Evolutionary conservation across 1,140 invertebrate species (phyloP).

Genomic region (Lerema accius): DNA sequence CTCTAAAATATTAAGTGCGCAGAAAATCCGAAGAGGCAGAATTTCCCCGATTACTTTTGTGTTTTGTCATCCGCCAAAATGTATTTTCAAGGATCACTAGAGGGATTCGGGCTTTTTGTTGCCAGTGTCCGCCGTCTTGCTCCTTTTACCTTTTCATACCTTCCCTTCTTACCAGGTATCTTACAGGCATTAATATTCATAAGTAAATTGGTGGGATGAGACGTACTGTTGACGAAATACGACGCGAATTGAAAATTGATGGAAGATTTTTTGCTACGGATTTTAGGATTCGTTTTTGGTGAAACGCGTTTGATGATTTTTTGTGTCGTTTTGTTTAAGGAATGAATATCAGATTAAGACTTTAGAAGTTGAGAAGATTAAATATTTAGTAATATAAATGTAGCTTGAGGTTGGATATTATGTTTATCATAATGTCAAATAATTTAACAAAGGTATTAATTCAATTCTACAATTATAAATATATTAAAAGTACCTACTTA

Average conservation of each 20-base stretch:
- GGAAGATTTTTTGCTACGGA: slow-evolving; percentile 11
- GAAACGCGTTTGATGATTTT: slow-evolving; percentile 5
- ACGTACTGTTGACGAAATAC: slow-evolving; percentile 36
- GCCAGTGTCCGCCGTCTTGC: slow-evolving; percentile 45
- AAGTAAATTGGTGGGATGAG: slow-evolving; percentile 74
- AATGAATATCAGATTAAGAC: no score
- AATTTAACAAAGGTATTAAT: no score
- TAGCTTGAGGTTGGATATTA: no score
- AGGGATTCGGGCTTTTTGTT: slow-evolving; percentile 63
- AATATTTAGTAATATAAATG: no score
- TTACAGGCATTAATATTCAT: slow-evolving; percentile 73
- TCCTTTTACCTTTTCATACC: slow-evolving; percentile 42
- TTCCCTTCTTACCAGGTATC: slow-evolving; percentile 45
- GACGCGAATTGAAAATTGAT: slow-evolving; percentile 22
- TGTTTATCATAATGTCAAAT: no score
- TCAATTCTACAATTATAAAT: no score
- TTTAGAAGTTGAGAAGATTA: no score
- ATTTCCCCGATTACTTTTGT: slow-evolving; percentile 55
- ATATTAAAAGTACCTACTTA: no score
- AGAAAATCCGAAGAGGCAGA: slow-evolving; percentile 55
- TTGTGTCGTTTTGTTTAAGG: no score
- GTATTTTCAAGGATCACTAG: slow-evolving; percentile 69
- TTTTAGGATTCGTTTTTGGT: background rate
- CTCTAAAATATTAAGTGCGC: slow-evolving; percentile 70
- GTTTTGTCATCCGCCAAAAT: slow-evolving; percentile 75